Base-by-base conservation (phyloP, 2,113 vertebrate species). In the Leucoraja erinaceus region DNA sequence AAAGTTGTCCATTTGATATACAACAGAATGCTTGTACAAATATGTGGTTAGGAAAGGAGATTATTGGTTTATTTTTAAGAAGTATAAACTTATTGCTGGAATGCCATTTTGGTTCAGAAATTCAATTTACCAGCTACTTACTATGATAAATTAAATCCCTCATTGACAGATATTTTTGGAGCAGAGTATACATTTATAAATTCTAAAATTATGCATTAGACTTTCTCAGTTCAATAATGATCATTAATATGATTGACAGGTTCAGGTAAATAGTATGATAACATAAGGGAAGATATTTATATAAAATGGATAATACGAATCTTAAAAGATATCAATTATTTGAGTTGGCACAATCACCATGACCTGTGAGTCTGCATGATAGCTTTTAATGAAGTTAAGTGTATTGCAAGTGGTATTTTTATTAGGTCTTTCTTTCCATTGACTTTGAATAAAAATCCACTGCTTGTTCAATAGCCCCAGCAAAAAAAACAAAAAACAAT, bases 1-100 rank as follows among this genome's bases (percentile, higher is more conserved):
- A 66, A 74, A 63, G 72, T 91, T 72, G n/a, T 91, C 20, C 33
- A 91, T 25, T 70, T 91, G 90, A 91, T 91, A 91, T 54, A 91
- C 68, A 31, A 54, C 90, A 91, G 68, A 91, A 72, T 91, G 10
- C 33, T 47, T 91, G 90, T 72, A 91, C 47, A 91, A 88, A 91
- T 74, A 91, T 54, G 66, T 91, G 38, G 31, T 74, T 72, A 72
- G 68, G 56, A 38, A 91, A 91, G 38, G 90, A 54, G 38, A 74
- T 91, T 68, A 72, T 91, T 47, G 90, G 66, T 25, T 47, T 91
- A 70, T n/a, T 91, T 72, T 66, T 91, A 91, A 72, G 33, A 90
- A 33, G 86, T 33, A 90, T 68, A 90, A 33, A 59, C 33, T 72
- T 72, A 72, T 47, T 72, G 18, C 38, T 38, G 0, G 22, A 47